phyloP scores from a whole-genome alignment of 2,888 invertebrate genomes.

The Cryptocephalus moraei region DNA sequence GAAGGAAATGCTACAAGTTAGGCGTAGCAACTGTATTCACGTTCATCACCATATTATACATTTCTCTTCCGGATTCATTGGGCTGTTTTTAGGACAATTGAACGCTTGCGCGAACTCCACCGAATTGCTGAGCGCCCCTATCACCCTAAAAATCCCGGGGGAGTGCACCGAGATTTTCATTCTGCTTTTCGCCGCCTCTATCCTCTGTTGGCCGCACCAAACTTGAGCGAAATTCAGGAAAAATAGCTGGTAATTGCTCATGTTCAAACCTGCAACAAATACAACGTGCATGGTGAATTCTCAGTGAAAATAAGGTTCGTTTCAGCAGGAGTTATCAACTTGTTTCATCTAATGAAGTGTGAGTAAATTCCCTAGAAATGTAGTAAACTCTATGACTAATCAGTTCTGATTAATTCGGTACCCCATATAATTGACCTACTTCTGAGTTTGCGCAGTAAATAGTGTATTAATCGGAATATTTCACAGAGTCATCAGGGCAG shows the following conservation, averaged over 20 bases:
- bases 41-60: slow-evolving; percentile 67
- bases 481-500: too few relatives aligned
- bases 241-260: slow-evolving; percentile 74
- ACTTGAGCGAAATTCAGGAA: slow-evolving; percentile 84
- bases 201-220: slow-evolving; percentile 74
- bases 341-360: not conserved
- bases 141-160: slow-evolving; percentile 57
- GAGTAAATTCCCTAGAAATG: too few relatives aligned
- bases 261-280: slow-evolving; percentile 40
- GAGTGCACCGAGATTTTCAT: slow-evolving; percentile 76
- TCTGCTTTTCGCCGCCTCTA: slow-evolving; percentile 70
- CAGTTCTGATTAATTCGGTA: too few relatives aligned
- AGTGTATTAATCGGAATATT: too few relatives aligned
- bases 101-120: slow-evolving; percentile 66
- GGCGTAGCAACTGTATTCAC: too few relatives aligned
- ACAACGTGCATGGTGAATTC: not conserved
- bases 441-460: too few relatives aligned
- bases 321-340: not conserved
- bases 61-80: slow-evolving; percentile 70
- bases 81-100: slow-evolving; percentile 57
- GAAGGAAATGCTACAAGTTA: too few relatives aligned
- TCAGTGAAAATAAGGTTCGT: not conserved
- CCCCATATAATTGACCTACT: too few relatives aligned
- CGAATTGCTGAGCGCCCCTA: slow-evolving; percentile 50
- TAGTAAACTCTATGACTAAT: too few relatives aligned